phyloP scores from a whole-genome alignment of 64 coral and sea anemone species.

The Astreopora myriophthalma region DNA sequence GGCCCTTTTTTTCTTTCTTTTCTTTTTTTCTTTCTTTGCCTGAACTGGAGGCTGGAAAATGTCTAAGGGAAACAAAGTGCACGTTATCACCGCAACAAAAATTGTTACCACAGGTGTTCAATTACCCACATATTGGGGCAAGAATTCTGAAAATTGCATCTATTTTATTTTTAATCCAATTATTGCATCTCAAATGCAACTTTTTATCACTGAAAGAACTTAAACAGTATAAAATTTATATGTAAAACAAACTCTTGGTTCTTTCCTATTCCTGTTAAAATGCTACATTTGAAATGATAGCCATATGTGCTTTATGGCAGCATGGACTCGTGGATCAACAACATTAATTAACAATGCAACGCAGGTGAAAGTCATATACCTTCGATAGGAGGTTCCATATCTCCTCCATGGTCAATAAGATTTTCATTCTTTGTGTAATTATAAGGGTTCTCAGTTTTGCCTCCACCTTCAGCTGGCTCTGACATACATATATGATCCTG shows the following conservation, averaged over 20 bases:
- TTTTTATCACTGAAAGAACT: not conserved
- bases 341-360: not conserved
- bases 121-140: no score
- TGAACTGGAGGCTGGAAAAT: constrained; percentile 64
- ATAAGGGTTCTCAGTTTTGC: not conserved
- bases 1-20: constrained; percentile 86
- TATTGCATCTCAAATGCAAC: not conserved
- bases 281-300: no score
- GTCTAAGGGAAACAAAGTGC: constrained; percentile 3
- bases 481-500: not conserved
- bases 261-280: no score
- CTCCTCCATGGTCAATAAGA: not conserved
- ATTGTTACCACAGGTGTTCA: no score
- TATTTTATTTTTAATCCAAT: no score
- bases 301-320: no score
- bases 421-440: not conserved
- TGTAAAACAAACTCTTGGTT: no score
- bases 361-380: not conserved
- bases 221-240: no score
- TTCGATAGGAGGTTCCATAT: constrained; percentile 53
- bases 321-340: not conserved
- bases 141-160: no score
- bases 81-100: not conserved
- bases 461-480: not conserved
- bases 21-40: constrained; percentile 90